These are phyloP conservation scores for Hyperoplus immaculatus DNA, from an alignment of 2,797 vertebrate genomes.

Conservation along the genomic window DNA sequence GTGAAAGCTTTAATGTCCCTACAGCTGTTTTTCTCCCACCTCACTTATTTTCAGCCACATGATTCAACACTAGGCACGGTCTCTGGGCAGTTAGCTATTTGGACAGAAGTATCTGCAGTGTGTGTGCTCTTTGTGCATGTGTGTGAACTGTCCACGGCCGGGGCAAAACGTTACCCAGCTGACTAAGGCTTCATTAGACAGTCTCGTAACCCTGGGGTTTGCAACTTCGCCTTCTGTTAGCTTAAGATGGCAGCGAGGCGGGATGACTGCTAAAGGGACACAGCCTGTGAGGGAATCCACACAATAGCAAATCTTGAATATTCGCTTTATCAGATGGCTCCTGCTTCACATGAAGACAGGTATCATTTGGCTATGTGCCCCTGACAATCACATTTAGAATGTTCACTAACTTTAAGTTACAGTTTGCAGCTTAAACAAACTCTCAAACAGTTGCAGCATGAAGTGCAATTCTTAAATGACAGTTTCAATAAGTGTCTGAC, in stretches of 20 bases:
- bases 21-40: slow-evolving; percentile 4
- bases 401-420: slow-evolving; percentile 13
- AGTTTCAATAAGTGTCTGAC: neutral
- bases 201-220: slow-evolving; percentile 32
- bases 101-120: slow-evolving; percentile 26
- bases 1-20: slow-evolving; percentile 7
- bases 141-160: slow-evolving; percentile 34
- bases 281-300: slow-evolving; percentile 33
- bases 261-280: slow-evolving; percentile 33
- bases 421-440: neutral
- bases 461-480: neutral
- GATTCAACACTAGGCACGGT: slow-evolving; percentile 30
- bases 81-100: slow-evolving; percentile 21
- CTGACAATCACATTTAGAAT: slow-evolving; percentile 20
- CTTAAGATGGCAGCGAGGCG: slow-evolving; percentile 35
- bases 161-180: slow-evolving; percentile 54
- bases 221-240: slow-evolving; percentile 60
- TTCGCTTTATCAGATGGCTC: slow-evolving; percentile 16
- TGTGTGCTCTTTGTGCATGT: slow-evolving; percentile 17
- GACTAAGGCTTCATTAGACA: slow-evolving; percentile 54
- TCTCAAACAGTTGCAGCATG: slow-evolving; percentile 2
- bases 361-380: slow-evolving; percentile 20
- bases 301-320: slow-evolving; percentile 31
- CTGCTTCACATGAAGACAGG: slow-evolving; percentile 14
- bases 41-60: slow-evolving; percentile 18